phyloP scores from a whole-genome alignment of 2,797 vertebrate genomes.

The Cottoperca gobio region DNA sequence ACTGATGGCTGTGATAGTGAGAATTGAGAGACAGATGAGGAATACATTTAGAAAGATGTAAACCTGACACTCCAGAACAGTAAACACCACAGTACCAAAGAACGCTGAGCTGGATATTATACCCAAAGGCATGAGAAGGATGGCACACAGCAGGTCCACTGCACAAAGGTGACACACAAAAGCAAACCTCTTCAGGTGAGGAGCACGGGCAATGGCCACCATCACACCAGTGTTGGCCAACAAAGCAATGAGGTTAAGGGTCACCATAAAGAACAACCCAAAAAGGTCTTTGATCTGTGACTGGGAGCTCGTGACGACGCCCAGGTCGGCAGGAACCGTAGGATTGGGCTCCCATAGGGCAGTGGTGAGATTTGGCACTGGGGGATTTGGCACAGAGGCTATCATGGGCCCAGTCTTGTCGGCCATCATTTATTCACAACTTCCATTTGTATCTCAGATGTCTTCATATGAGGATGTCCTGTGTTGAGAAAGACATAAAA shows the following conservation, averaged over 20 bases:
- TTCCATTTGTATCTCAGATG: constrained; percentile 52
- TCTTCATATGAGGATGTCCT: constrained; percentile 45
- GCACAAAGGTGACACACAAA: constrained; percentile 94
- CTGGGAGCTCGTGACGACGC: constrained; percentile 83
- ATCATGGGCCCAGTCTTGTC: constrained; percentile 73
- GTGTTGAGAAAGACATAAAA: constrained; percentile 29
- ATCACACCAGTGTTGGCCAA: constrained; percentile 91
- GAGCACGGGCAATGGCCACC: constrained; percentile 90
- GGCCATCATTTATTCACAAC: constrained; percentile 77
- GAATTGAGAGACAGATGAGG: constrained; percentile 92
- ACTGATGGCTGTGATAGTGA: constrained; percentile 92
- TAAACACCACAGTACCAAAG: constrained; percentile 90
- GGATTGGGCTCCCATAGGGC: constrained; percentile 69
- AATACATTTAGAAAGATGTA: constrained; percentile 93
- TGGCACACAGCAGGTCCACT: constrained; percentile 92
- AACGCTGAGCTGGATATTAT: constrained; percentile 91
- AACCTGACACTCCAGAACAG: constrained; percentile 89
- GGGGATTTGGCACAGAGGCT: constrained; percentile 62
- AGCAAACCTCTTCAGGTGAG: constrained; percentile 91
- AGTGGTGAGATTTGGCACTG: constrained; percentile 72
- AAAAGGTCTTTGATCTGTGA: constrained; percentile 87
- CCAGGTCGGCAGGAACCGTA: constrained; percentile 77
- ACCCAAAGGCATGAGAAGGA: constrained; percentile 94
- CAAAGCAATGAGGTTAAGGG: constrained; percentile 90
- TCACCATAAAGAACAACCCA: constrained; percentile 90